phyloP scores from a whole-genome alignment of 2,888 invertebrate species.

The Drosophila melanocephala region DNA sequence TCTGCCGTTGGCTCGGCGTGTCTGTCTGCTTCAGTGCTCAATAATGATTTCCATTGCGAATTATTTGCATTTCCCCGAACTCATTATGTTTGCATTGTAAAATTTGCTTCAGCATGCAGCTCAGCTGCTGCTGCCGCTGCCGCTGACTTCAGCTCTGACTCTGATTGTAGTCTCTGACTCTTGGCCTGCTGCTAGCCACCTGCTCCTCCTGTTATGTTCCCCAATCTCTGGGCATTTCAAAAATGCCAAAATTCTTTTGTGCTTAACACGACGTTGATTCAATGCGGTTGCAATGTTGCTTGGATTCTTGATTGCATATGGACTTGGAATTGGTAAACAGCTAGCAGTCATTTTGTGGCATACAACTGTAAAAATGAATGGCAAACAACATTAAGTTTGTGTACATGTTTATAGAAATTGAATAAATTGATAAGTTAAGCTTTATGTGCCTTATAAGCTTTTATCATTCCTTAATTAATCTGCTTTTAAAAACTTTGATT shows the following conservation, averaged over 20 bases:
- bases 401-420: no score
- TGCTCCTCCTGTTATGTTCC: neutral
- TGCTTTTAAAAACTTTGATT: neutral
- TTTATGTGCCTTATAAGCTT: neutral
- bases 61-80: constrained; percentile 75
- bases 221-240: constrained; percentile 20
- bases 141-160: constrained; percentile 3
- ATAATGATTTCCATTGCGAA: constrained; percentile 75
- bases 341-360: neutral
- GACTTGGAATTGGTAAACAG: neutral
- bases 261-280: constrained; percentile 18
- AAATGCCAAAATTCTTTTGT: constrained; percentile 25
- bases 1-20: neutral
- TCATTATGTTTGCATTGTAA: constrained; percentile 74
- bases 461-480: neutral
- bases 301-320: constrained; percentile 23
- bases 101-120: constrained; percentile 34
- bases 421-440: neutral
- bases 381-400: neutral
- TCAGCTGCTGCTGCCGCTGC: constrained; percentile 11
- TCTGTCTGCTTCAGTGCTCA: constrained; percentile 65
- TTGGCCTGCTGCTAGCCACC: constrained; percentile 5
- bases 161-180: constrained; percentile 11
- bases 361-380: neutral
- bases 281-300: constrained; percentile 18